Evolutionary conservation across 2,113 vertebrate genomes (phyloP).

Genomic region (Numida meleagris): DNA sequence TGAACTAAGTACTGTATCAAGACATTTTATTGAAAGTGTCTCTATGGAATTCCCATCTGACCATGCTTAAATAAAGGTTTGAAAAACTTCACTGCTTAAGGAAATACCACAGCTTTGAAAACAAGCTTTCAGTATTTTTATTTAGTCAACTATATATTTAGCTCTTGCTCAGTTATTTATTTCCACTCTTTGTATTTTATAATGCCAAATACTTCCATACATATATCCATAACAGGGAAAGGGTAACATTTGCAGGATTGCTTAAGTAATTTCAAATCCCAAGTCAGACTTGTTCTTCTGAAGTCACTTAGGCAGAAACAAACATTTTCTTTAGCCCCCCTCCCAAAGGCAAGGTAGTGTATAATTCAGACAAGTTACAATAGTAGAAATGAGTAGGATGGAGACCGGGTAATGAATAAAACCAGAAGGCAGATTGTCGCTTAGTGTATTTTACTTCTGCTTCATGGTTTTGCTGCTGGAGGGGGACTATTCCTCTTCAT

Average conservation of each 20-base stretch:
- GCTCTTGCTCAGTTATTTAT: not conserved
- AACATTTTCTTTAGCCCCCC: not conserved
- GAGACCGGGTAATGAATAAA: not conserved
- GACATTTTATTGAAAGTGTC: not conserved
- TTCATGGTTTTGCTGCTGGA: not conserved
- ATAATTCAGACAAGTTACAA: fast-evolving
- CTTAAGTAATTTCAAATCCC: not conserved
- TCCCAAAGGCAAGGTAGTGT: not conserved
- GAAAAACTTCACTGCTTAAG: not conserved
- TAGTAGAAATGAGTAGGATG: not conserved
- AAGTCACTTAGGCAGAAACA: not conserved
- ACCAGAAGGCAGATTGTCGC: not conserved
- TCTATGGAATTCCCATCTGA: not conserved
- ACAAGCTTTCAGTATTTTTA: not conserved
- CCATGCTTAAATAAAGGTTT: not conserved
- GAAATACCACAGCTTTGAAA: not conserved
- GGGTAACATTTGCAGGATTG: not conserved
- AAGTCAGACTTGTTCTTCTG: not conserved
- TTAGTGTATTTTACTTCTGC: not conserved
- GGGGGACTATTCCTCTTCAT: not conserved
- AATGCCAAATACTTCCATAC: not conserved
- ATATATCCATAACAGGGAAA: not conserved
- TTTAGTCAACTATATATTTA: not conserved
- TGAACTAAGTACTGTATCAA: not conserved
- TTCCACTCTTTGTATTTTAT: not conserved